These are phyloP conservation scores for Globodera ellingtonae DNA, from an alignment of 1,140 invertebrate species.

Conservation along the genomic window DNA sequence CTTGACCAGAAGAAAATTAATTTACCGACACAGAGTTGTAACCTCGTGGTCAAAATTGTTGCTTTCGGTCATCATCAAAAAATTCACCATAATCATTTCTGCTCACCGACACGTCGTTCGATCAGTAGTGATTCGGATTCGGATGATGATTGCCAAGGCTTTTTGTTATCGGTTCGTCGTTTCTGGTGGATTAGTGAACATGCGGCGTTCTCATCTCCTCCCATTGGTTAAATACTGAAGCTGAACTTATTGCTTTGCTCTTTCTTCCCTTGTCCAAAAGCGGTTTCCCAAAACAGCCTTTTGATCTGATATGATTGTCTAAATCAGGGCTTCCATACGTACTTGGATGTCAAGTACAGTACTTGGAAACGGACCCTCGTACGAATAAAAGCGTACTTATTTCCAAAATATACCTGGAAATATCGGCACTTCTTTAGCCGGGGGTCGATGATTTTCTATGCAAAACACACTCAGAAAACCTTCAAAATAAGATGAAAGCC, in stretches of 20 bases:
- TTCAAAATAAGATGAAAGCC: too few species aligned
- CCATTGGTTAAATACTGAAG: too few species aligned
- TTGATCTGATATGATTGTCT: not conserved
- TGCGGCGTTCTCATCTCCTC: too few species aligned
- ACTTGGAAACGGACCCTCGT: too few species aligned
- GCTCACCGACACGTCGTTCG: constrained; percentile 4
- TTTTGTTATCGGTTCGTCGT: constrained; percentile 5
- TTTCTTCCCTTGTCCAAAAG: not conserved
- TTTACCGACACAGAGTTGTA: not conserved
- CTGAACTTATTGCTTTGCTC: too few species aligned
- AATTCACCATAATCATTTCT: constrained; percentile 11
- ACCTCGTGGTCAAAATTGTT: not conserved
- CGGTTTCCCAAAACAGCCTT: not conserved
- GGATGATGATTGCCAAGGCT: constrained; percentile 9
- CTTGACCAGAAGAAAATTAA: not conserved
- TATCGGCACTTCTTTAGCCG: too few species aligned
- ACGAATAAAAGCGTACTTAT: too few species aligned
- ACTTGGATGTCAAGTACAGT: too few species aligned
- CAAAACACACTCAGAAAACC: too few species aligned
- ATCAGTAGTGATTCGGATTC: constrained; percentile 4
- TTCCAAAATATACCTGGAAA: too few species aligned
- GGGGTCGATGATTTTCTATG: too few species aligned
- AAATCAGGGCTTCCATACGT: not conserved
- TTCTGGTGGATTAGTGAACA: not conserved
- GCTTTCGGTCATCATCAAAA: constrained; percentile 1